phyloP scores from a whole-genome alignment of 2,888 invertebrate genomes.

The Meta bourneti region DNA sequence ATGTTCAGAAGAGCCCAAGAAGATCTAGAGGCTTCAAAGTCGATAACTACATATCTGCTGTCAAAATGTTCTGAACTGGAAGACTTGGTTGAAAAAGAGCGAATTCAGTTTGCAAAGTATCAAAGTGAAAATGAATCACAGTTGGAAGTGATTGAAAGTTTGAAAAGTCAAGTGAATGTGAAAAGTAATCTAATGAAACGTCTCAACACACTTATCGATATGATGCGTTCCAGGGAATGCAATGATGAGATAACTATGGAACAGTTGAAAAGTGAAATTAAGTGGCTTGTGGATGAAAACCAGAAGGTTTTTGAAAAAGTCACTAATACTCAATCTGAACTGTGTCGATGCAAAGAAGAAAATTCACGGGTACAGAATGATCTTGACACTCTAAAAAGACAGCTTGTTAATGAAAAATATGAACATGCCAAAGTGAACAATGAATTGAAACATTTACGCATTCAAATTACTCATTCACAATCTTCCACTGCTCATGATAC shows the following conservation, averaged over 20 bases:
- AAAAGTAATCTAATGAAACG: conserved; percentile 35
- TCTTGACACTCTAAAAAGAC: conserved; percentile 40
- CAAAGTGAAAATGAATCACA: conserved; percentile 35
- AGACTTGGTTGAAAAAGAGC: conserved; percentile 31
- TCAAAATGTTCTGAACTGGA: conserved; percentile 55
- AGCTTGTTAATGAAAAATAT: conserved; percentile 58
- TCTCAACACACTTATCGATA: conserved; percentile 44
- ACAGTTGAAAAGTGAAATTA: conserved; percentile 52
- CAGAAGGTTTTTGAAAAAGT: conserved; percentile 44
- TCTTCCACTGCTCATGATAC: conserved; percentile 19
- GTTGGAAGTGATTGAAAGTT: conserved; percentile 5
- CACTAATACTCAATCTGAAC: conserved; percentile 42
- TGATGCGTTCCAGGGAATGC: conserved; percentile 54
- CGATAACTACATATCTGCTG: conserved; percentile 17
- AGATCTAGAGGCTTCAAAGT: conserved; percentile 37
- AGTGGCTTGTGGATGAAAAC: conserved; percentile 59
- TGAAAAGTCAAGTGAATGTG: conserved; percentile 47
- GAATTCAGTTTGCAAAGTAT: not conserved
- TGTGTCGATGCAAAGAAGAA: conserved; percentile 52
- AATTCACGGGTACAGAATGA: conserved; percentile 55
- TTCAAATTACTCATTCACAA: conserved; percentile 47
- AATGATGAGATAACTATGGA: conserved; percentile 53
- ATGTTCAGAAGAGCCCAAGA: conserved; percentile 10
- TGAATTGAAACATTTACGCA: conserved; percentile 55
- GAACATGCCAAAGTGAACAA: conserved; percentile 62